Conservation (phyloP, 1,140 invertebrate genomes). For the Arion vulgaris region DNA sequence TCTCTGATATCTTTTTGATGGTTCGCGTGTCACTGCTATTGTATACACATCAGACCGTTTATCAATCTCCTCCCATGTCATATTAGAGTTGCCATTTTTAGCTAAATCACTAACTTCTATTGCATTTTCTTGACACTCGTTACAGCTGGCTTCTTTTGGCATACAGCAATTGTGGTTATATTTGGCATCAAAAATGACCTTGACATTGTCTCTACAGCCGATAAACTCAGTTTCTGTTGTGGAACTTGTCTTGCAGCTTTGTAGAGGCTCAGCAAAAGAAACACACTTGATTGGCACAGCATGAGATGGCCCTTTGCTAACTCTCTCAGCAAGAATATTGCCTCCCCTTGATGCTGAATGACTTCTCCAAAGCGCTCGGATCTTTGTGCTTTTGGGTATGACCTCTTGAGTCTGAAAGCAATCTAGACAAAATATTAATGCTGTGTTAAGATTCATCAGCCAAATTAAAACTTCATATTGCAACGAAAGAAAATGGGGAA, state of each 20-base stretch:
- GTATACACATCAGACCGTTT: background rate
- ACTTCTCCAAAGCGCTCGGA: background rate
- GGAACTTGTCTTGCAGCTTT: background rate
- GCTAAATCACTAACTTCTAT: background rate
- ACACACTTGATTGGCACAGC: conserved; percentile 21
- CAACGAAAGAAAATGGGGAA: too few relatives aligned
- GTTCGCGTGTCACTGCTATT: background rate
- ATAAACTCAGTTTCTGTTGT: background rate
- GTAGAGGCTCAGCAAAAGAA: conserved; percentile 7
- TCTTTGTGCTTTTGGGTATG: background rate
- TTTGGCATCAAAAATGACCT: background rate
- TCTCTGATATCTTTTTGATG: background rate
- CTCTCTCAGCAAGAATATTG: background rate
- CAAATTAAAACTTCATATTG: too few relatives aligned
- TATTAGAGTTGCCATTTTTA: background rate
- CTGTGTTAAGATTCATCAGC: too few relatives aligned
- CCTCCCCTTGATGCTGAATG: background rate
- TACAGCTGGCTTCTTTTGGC: background rate
- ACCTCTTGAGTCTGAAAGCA: background rate
- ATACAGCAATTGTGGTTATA: background rate
- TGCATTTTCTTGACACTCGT: background rate
- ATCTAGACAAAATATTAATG: background rate
- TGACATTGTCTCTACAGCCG: background rate
- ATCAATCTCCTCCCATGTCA: background rate
- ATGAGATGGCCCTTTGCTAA: background rate